A percentile compares a stretch with the other conserved stretches of the same genome.
These are phyloP conservation scores for Psittacula echo DNA, from an alignment of 2,797 vertebrate species.

Conservation along the genomic window DNA sequence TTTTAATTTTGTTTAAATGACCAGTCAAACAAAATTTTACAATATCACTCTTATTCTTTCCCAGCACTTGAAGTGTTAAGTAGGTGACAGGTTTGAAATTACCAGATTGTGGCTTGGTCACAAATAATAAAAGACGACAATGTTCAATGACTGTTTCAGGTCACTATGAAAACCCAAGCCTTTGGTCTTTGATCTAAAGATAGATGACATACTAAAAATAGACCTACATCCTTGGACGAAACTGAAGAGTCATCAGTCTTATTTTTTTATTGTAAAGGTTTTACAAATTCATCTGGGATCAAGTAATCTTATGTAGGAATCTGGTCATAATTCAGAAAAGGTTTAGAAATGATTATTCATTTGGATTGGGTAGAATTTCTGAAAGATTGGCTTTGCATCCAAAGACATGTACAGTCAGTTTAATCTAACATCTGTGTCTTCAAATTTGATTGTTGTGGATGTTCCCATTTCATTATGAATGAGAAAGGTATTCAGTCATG, in stretches of 20 bases:
- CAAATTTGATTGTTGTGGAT: constrained; percentile 63
- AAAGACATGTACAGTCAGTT: constrained; percentile 59
- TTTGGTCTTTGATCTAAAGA: constrained; percentile 36
- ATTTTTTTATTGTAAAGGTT: neutral
- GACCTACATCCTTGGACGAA: neutral
- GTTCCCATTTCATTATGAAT: constrained; percentile 68
- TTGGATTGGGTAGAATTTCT: constrained; percentile 56
- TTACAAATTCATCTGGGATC: constrained; percentile 18
- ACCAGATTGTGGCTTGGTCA: neutral
- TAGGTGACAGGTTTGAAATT: neutral
- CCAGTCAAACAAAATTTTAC: neutral
- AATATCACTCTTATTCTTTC: neutral
- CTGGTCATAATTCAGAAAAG: constrained; percentile 40
- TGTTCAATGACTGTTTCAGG: constrained; percentile 35
- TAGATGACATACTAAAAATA: neutral
- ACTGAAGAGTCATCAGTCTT: neutral
- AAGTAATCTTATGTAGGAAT: constrained; percentile 30
- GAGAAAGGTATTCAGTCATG: constrained; percentile 70
- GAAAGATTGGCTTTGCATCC: constrained; percentile 59
- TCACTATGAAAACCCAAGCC: constrained; percentile 40
- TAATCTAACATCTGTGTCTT: constrained; percentile 73
- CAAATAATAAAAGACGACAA: constrained; percentile 18
- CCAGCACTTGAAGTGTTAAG: constrained; percentile 13
- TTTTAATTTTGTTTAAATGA: neutral
- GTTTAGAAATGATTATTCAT: constrained; percentile 48